These are phyloP conservation scores for Murina feae DNA, from an alignment of 2,113 vertebrate species.

Conservation along the genomic window DNA sequence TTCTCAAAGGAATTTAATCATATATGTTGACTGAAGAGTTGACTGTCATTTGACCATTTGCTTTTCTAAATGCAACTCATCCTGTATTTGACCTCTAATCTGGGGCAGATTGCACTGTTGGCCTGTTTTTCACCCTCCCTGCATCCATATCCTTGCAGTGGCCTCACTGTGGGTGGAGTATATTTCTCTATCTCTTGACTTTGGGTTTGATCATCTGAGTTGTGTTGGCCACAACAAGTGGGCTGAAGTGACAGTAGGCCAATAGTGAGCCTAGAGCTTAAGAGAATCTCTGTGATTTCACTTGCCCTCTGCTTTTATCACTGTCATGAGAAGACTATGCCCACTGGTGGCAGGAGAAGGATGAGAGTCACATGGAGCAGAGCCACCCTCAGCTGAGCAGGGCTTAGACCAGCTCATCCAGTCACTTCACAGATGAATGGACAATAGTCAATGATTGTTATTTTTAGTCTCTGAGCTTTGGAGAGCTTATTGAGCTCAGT, in stretches of 20 bases:
- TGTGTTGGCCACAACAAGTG: background rate
- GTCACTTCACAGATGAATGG: background rate
- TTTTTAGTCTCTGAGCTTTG: background rate
- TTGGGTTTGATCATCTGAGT: background rate
- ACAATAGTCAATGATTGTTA: background rate
- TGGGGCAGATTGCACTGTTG: background rate
- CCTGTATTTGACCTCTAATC: background rate
- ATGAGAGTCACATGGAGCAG: background rate
- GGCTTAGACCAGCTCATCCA: background rate
- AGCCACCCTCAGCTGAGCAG: background rate
- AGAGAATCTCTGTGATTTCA: background rate
- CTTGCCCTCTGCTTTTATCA: background rate
- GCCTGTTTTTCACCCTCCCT: background rate
- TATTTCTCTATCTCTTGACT: background rate
- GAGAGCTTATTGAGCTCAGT: background rate
- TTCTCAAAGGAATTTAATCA: background rate
- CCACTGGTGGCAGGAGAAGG: background rate
- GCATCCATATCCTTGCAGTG: background rate
- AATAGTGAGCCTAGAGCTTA: background rate
- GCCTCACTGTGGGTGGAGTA: background rate
- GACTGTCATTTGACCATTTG: background rate
- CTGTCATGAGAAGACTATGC: background rate
- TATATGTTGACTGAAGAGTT: background rate
- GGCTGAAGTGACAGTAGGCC: background rate
- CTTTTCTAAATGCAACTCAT: background rate